phyloP scores from a whole-genome alignment of 1,140 invertebrate genomes.

The Cryptotermes secundus region DNA sequence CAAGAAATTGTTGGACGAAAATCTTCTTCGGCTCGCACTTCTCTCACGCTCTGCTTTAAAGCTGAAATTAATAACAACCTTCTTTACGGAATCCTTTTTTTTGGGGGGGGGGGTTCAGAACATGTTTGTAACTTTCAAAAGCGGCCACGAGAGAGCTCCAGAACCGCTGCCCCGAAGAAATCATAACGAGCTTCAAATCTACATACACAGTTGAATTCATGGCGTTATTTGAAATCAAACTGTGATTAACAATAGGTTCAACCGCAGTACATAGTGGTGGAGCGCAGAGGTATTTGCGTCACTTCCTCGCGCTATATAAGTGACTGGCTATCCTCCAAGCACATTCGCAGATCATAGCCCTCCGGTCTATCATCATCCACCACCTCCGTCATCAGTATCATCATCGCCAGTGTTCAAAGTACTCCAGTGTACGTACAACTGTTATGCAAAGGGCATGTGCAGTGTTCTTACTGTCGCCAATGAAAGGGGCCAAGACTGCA shows the following conservation, averaged over 20 bases:
- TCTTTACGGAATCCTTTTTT: no score
- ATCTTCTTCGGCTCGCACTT: no score
- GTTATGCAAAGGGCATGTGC: background rate
- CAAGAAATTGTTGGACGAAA: no score
- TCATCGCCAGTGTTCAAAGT: background rate
- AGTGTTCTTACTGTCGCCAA: background rate
- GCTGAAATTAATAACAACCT: no score
- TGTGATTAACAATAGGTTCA: background rate
- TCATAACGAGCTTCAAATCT: no score
- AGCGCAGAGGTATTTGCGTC: background rate
- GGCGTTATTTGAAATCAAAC: background rate
- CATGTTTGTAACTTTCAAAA: no score
- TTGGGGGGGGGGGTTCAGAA: no score
- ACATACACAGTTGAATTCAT: no score
- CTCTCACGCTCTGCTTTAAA: no score
- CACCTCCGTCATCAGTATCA: background rate
- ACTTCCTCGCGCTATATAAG: conserved; percentile 1
- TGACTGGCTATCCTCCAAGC: background rate
- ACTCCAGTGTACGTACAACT: no score
- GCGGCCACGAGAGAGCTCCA: no score
- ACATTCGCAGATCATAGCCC: background rate
- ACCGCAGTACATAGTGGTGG: background rate
- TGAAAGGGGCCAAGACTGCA: background rate
- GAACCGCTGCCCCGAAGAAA: no score
- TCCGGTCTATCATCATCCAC: background rate